Conservation (phyloP, 1,140 invertebrate species). For the Eufriesea mexicana region DNA sequence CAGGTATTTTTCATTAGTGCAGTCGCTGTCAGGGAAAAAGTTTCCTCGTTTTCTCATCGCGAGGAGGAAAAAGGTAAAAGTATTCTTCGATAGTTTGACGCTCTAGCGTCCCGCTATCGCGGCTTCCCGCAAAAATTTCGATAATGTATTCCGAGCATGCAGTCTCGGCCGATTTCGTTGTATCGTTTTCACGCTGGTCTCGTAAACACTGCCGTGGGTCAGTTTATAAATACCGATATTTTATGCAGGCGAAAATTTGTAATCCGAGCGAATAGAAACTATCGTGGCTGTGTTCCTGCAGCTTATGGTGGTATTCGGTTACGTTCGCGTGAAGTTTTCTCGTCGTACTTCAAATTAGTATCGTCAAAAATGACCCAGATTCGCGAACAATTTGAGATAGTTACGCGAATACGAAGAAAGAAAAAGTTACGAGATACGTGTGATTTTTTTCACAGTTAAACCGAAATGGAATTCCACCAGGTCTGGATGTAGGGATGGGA, state of each 20-base stretch:
- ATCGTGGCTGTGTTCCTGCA: too few relatives aligned
- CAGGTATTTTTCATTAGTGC: constrained; percentile 27
- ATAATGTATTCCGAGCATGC: constrained; percentile 25
- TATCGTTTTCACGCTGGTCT: constrained; percentile 1
- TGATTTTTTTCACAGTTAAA: too few relatives aligned
- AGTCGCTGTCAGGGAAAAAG: too few relatives aligned
- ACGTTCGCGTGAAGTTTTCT: too few relatives aligned
- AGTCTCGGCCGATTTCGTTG: background rate
- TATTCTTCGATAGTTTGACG: constrained; percentile 23
- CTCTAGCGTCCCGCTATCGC: background rate
- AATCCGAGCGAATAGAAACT: background rate
- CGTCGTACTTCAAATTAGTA: too few relatives aligned
- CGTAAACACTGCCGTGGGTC: background rate
- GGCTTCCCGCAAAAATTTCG: constrained; percentile 30
- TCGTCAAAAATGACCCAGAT: too few relatives aligned
- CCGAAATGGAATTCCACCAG: too few relatives aligned
- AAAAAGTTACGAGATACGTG: too few relatives aligned
- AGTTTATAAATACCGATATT: background rate
- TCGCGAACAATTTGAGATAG: too few relatives aligned
- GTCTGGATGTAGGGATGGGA: too few relatives aligned
- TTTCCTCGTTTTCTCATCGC: background rate
- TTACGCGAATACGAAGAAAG: too few relatives aligned
- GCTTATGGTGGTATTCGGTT: too few relatives aligned
- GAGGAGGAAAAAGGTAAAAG: background rate
- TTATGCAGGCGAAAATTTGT: background rate